A percentile compares a stretch with the other conserved stretches of the same genome.
phyloP scores from a whole-genome alignment of 2,113 vertebrate species.

The Podiceps cristatus region DNA sequence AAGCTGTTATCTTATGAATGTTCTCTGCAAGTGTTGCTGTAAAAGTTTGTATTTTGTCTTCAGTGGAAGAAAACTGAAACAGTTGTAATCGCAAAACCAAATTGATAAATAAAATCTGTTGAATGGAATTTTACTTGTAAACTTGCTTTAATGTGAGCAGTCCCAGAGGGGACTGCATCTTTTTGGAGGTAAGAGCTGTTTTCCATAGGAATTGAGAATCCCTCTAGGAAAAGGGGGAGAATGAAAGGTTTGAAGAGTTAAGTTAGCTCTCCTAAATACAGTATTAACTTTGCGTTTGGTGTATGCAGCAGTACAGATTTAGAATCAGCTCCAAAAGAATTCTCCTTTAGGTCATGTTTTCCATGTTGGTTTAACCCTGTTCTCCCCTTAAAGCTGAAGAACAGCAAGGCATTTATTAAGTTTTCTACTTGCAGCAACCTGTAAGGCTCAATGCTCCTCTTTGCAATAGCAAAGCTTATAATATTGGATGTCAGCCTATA shows the following conservation, averaged over 20 bases:
- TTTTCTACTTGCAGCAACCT: background rate
- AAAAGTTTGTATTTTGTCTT: conserved; percentile 77
- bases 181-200: background rate
- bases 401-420: background rate
- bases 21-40: conserved; percentile 77
- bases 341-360: background rate
- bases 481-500: background rate
- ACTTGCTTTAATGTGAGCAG: background rate
- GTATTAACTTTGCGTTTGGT: background rate
- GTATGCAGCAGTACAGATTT: background rate
- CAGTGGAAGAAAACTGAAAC: conserved; percentile 69
- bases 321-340: background rate
- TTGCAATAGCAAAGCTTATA: background rate
- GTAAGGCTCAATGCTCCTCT: background rate
- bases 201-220: background rate
- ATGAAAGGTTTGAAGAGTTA: background rate
- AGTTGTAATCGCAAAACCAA: conserved; percentile 74
- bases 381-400: background rate
- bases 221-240: background rate
- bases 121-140: conserved; percentile 56
- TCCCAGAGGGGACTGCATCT: background rate
- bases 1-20: conserved; percentile 64
- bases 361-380: background rate
- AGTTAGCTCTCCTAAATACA: background rate
- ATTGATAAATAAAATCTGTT: conserved; percentile 81